These are phyloP conservation scores for Azemiops feae DNA, from an alignment of 2,113 vertebrate genomes.

Conservation along the genomic window DNA sequence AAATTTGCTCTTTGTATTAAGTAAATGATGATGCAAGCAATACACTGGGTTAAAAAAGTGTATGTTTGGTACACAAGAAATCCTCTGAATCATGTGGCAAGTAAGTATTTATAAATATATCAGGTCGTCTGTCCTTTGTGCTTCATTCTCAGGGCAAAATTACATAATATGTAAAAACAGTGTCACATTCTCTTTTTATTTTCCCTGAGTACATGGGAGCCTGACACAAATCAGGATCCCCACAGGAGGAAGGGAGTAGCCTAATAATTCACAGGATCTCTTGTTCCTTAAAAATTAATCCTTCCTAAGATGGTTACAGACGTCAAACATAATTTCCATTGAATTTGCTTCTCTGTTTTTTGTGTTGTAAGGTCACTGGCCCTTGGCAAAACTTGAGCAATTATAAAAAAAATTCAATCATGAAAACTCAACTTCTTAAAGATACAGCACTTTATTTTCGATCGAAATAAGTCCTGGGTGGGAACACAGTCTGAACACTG, in stretches of 20 bases:
- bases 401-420: too few relatives aligned
- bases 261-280: neutral
- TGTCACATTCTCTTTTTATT: neutral
- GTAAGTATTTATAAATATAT: neutral
- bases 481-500: too few relatives aligned
- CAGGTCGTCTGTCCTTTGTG: neutral
- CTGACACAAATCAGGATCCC: neutral
- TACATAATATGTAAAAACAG: neutral
- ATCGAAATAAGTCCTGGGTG: too few relatives aligned
- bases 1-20: neutral
- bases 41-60: neutral
- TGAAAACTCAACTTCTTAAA: too few relatives aligned
- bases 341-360: neutral
- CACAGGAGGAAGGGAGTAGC: neutral
- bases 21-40: neutral
- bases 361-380: too few relatives aligned
- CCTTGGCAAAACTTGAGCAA: too few relatives aligned
- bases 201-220: neutral
- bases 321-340: neutral
- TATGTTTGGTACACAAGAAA: neutral
- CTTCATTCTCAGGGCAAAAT: neutral
- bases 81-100: neutral
- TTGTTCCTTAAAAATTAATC: neutral
- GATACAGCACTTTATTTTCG: too few relatives aligned
- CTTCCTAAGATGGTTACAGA: neutral